Evolutionary conservation across 1,140 invertebrate genomes (phyloP).

Genomic region (Pseudachorutes palmiensis): DNA sequence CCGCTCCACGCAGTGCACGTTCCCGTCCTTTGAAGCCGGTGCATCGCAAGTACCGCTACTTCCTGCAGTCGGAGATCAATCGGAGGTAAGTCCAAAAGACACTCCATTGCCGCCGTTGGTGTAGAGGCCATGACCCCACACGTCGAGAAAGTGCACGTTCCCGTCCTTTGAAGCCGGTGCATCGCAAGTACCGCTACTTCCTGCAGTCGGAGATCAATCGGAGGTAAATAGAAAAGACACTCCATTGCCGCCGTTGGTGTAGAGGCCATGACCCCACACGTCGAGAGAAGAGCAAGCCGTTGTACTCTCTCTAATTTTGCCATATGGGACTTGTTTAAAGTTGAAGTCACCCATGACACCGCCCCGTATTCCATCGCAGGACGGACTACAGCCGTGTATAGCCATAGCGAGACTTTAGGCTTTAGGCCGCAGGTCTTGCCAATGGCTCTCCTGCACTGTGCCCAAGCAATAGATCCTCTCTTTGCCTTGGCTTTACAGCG

Average conservation of each 20-base stretch:
- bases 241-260: constrained; percentile 20
- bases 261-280: constrained; percentile 6
- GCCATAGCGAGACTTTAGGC: constrained; percentile 13
- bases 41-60: no score
- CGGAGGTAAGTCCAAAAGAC: neutral
- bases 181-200: no score
- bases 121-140: constrained; percentile 13
- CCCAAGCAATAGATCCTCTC: neutral
- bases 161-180: no score
- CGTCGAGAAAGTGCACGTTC: no score
- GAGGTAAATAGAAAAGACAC: neutral
- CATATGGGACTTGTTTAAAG: neutral
- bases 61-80: no score
- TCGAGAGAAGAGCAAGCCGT: constrained; percentile 2
- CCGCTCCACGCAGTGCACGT: no score
- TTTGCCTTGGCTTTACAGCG: neutral
- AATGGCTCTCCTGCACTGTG: constrained; percentile 18
- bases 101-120: constrained; percentile 17
- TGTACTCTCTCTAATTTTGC: constrained; percentile 4
- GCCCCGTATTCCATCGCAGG: constrained; percentile 16
- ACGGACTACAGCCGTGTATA: constrained; percentile 21
- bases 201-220: no score
- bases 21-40: no score
- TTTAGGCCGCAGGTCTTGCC: constrained; percentile 12
- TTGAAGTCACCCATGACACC: constrained; percentile 10